These are phyloP conservation scores for Elymnias hypermnestra DNA, from an alignment of 1,140 invertebrate species.

Conservation along the genomic window DNA sequence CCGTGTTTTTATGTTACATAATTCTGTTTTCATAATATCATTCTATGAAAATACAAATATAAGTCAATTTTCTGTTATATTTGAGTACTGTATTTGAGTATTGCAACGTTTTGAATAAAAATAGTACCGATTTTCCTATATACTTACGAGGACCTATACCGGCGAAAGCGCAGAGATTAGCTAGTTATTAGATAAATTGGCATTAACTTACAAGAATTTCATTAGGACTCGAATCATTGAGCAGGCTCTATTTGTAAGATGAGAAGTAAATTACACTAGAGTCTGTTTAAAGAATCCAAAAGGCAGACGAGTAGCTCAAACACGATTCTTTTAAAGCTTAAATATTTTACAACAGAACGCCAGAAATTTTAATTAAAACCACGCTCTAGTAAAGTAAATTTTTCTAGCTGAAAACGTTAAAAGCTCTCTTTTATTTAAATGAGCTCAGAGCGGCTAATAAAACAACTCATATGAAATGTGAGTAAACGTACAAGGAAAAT, in stretches of 20 bases:
- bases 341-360: constrained; percentile 29
- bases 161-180: too few relatives aligned
- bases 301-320: constrained; percentile 28
- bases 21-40: too few relatives aligned
- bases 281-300: constrained; percentile 22
- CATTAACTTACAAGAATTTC: constrained; percentile 6
- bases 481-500: too few relatives aligned
- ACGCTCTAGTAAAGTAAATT: constrained; percentile 36
- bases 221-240: constrained; percentile 16
- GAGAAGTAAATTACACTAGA: constrained; percentile 32
- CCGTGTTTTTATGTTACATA: background rate
- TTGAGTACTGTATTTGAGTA: too few relatives aligned
- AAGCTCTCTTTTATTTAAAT: constrained; percentile 21
- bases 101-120: too few relatives aligned
- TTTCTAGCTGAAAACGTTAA: constrained; percentile 31
- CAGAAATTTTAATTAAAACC: constrained; percentile 53
- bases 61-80: too few relatives aligned
- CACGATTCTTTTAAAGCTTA: constrained; percentile 23
- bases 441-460: constrained; percentile 12
- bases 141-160: too few relatives aligned
- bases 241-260: constrained; percentile 15
- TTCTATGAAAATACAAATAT: too few relatives aligned
- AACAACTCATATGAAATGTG: too few relatives aligned
- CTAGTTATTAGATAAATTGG: too few relatives aligned
- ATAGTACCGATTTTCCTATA: too few relatives aligned